These are phyloP conservation scores for Poecilia wingei DNA, from an alignment of 2,797 vertebrate species.

Conservation along the genomic window DNA sequence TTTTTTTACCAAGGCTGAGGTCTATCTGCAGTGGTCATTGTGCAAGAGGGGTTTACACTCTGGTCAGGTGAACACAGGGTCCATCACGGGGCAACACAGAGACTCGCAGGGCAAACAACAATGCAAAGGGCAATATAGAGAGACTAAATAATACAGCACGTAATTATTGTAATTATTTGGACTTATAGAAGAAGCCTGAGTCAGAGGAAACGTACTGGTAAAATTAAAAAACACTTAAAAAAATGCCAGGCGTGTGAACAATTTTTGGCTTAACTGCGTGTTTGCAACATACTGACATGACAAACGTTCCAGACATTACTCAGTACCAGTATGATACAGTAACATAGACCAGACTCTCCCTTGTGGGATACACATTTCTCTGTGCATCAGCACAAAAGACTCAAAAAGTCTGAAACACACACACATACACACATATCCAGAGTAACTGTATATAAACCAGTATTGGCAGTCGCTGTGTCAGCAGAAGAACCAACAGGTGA, in stretches of 20 bases:
- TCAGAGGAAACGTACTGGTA: background rate
- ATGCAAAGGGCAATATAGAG: background rate
- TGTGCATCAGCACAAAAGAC: slow-evolving; percentile 54
- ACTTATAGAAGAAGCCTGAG: background rate
- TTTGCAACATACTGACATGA: slow-evolving; percentile 57
- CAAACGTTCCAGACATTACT: slow-evolving; percentile 53
- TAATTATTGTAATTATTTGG: background rate
- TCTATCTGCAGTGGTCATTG: background rate
- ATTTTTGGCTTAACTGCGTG: background rate
- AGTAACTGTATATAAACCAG: slow-evolving; percentile 4
- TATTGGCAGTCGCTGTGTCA: slow-evolving; percentile 32
- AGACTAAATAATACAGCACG: background rate
- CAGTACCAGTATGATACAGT: slow-evolving; percentile 48
- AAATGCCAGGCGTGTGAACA: background rate
- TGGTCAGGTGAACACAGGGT: background rate
- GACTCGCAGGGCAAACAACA: background rate
- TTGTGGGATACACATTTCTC: slow-evolving; percentile 48
- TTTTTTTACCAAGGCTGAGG: background rate
- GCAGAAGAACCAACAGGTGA: slow-evolving; percentile 45
- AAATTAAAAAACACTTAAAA: background rate
- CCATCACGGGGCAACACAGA: background rate
- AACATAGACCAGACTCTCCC: slow-evolving; percentile 46
- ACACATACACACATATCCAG: slow-evolving; percentile 9
- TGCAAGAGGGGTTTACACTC: background rate
- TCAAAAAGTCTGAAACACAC: slow-evolving; percentile 1